A percentile compares a stretch with the other conserved stretches of the same genome.
phyloP scores from a whole-genome alignment of 2,888 invertebrate species.

The Acrobasis repandana region DNA sequence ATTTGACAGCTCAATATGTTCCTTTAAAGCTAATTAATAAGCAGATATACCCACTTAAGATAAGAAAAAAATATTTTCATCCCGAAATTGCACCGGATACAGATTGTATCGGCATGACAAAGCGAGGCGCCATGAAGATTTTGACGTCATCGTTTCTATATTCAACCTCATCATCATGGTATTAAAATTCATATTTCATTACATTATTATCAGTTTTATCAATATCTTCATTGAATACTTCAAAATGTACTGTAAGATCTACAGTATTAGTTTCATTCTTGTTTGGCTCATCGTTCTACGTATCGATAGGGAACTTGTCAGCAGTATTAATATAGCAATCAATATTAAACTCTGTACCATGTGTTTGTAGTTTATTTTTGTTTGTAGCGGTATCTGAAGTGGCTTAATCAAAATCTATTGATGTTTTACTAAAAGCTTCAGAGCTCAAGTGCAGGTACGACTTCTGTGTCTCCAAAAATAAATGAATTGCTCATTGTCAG shows the following conservation, averaged over 20 bases:
- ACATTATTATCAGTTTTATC: constrained; percentile 33
- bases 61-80: constrained; percentile 82
- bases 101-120: constrained; percentile 81
- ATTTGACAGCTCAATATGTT: constrained; percentile 77
- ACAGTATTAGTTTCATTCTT: constrained; percentile 42
- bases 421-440: constrained; percentile 74
- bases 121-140: constrained; percentile 76
- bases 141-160: constrained; percentile 28
- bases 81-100: constrained; percentile 81
- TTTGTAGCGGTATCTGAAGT: constrained; percentile 53
- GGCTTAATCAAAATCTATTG: constrained; percentile 65
- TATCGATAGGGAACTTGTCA: constrained; percentile 64
- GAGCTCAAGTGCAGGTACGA: constrained; percentile 78
- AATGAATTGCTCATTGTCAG: constrained; percentile 75
- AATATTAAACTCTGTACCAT: constrained; percentile 31
- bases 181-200: constrained; percentile 35
- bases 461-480: constrained; percentile 79
- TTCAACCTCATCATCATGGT: constrained; percentile 31
- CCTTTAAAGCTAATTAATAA: constrained; percentile 79
- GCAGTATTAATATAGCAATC: constrained; percentile 40
- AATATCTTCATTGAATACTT: constrained; percentile 29
- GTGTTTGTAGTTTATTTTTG: constrained; percentile 38
- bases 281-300: constrained; percentile 34
- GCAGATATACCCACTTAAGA: constrained; percentile 83
- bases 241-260: constrained; percentile 40